phyloP scores from a whole-genome alignment of 2,888 invertebrate genomes.

The Strigamia transsilvanica region DNA sequence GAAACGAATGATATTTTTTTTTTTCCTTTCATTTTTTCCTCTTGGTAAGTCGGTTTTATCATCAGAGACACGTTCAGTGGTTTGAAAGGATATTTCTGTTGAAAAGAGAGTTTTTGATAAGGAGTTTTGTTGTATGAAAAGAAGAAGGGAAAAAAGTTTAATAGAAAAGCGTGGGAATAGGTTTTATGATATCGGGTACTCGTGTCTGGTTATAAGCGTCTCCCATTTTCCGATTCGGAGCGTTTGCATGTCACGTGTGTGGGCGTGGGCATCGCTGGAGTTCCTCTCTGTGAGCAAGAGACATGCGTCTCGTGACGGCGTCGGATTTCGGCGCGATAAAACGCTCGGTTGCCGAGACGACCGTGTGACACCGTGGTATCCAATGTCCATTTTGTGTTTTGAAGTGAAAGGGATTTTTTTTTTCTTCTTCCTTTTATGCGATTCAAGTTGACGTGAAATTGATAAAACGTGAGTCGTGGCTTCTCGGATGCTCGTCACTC shows the following conservation, averaged over 20 bases:
- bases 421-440: neutral
- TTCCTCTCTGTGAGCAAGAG: neutral
- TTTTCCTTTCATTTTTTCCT: neutral
- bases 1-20: conserved; percentile 7
- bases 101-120: conserved; percentile 35
- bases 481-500: neutral
- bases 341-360: conserved; percentile 31
- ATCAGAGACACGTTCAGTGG: conserved; percentile 29
- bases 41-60: neutral
- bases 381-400: conserved; percentile 38
- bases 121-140: conserved; percentile 23
- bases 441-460: conserved; percentile 15
- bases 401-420: conserved; percentile 22
- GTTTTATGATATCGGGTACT: conserved; percentile 37
- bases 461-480: neutral
- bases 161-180: conserved; percentile 23
- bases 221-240: conserved; percentile 25
- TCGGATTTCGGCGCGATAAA: conserved; percentile 32
- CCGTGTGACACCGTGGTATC: conserved; percentile 25
- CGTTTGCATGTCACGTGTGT: conserved; percentile 21
- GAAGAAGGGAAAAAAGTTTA: conserved; percentile 12
- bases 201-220: conserved; percentile 33
- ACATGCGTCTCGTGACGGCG: conserved; percentile 35
- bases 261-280: neutral
- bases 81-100: conserved; percentile 34